Evolutionary conservation across 2,113 vertebrate species (phyloP), one percentile per base, ranked within the genome.

Genomic region (Lophura nycthemera): DNA sequence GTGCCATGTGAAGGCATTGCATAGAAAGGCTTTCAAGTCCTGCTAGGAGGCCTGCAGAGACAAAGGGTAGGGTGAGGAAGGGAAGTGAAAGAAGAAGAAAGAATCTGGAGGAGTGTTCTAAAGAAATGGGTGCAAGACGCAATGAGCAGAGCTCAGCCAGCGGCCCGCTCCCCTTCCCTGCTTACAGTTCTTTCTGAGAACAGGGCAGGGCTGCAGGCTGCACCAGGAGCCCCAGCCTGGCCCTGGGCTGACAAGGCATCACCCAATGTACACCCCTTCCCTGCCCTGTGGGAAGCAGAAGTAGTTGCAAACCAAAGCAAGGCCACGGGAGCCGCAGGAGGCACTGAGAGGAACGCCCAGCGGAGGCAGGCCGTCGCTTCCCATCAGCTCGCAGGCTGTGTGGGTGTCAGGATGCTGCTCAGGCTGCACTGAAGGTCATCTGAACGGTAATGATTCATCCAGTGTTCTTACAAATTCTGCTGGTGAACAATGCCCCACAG

Each of bases 171-270:
- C 48, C 65, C 86, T 93, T 91, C 61, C 61, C 20, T 57, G 83
- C 65, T 96, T 95, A 88, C 79, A 4, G 57, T 96, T 95, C 94
- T 93, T 54, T 12, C 88, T 5, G 4, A 86, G 85, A 90, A 91
- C 10, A 78, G 27, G 57, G 85, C 91, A 88, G 65, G 27, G 24
- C 0, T 1, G n/a, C 19, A 6, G 20, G 56, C 32, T 85, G 45
- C 3, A 5, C 4, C 18, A 78, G 63, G 69, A 75, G 6, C 7
- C 64, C 10, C 7, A 29, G 38, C 48, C 45, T 81, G 76, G 7
- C 43, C 52, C 32, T 1, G 3, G 3, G 5, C 11, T 36, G 34
- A 19, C 38, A 4, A 64, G 45, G 47, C 59, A 3, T 34, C 2
- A 3, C 14, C 27, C 1, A 1, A 5, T 40, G 43, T 61, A 42